Conservation (phyloP, 2,888 invertebrate species). For the Dendrolimus houi region DNA sequence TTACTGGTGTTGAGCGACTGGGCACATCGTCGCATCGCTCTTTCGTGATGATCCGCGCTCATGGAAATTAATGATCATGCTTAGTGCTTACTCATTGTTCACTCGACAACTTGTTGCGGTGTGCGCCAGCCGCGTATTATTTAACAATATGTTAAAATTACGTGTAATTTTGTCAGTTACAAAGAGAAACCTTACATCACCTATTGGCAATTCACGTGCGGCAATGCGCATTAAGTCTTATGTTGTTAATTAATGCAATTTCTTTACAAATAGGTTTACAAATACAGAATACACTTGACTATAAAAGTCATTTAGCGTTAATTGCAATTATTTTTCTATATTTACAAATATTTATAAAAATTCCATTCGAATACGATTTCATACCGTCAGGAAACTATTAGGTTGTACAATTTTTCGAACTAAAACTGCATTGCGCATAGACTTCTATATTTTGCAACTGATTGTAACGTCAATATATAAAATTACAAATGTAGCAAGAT, state of each 20-base stretch:
- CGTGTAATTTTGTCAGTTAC: not conserved
- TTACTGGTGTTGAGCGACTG: slow-evolving; percentile 68
- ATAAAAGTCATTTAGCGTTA: not conserved
- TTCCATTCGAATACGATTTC: too few species aligned
- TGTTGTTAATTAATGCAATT: not conserved
- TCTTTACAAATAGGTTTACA: not conserved
- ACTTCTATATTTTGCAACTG: too few species aligned
- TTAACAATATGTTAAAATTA: not conserved
- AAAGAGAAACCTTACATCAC: not conserved
- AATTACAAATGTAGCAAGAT: too few species aligned
- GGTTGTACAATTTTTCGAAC: too few species aligned
- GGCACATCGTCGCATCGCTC: slow-evolving; percentile 56
- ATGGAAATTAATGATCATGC: slow-evolving; percentile 45
- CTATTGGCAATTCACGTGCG: not conserved
- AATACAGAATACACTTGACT: not conserved
- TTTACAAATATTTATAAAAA: too few species aligned
- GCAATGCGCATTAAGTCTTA: not conserved
- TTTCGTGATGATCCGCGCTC: slow-evolving; percentile 59
- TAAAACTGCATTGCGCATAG: too few species aligned
- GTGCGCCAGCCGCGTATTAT: slow-evolving; percentile 7
- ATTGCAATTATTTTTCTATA: too few species aligned
- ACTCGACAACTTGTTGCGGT: slow-evolving; percentile 40
- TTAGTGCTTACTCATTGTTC: slow-evolving; percentile 32
- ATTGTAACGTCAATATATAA: too few species aligned
- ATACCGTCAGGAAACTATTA: too few species aligned